Evolutionary conservation across 2,797 vertebrate species (phyloP).

Genomic region (Gallirallus australis): DNA sequence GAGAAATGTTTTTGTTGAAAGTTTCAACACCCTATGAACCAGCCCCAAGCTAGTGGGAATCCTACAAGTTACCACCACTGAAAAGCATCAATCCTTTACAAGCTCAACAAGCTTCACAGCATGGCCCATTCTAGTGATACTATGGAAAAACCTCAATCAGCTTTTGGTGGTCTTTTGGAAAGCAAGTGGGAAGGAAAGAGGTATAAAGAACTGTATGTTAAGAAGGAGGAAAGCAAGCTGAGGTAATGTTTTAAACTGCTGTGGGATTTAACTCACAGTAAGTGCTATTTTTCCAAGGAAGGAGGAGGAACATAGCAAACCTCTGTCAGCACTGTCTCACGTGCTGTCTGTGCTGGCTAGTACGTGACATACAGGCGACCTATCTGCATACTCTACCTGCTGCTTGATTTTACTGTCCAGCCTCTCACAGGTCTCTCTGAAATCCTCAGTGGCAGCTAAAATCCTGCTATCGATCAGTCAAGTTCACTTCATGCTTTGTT

Average conservation of each 20-base stretch:
- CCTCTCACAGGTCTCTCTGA: neutral
- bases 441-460: neutral
- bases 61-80: neutral
- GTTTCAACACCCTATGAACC: neutral
- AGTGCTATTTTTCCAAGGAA: neutral
- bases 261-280: neutral
- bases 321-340: neutral
- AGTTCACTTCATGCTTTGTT: neutral
- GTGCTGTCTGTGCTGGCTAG: neutral
- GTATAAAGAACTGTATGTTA: neutral
- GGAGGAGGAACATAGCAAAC: neutral
- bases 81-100: neutral
- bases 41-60: neutral
- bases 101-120: neutral
- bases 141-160: neutral
- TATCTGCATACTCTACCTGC: neutral
- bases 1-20: neutral
- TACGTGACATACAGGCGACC: neutral
- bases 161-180: neutral
- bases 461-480: neutral
- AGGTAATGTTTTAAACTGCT: fast-evolving
- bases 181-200: neutral
- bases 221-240: neutral
- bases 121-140: neutral
- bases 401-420: neutral